Evolutionary conservation across 2,888 invertebrate genomes (phyloP), one percentile per base, ranked within the genome.

Genomic region (Salticus scenicus): DNA sequence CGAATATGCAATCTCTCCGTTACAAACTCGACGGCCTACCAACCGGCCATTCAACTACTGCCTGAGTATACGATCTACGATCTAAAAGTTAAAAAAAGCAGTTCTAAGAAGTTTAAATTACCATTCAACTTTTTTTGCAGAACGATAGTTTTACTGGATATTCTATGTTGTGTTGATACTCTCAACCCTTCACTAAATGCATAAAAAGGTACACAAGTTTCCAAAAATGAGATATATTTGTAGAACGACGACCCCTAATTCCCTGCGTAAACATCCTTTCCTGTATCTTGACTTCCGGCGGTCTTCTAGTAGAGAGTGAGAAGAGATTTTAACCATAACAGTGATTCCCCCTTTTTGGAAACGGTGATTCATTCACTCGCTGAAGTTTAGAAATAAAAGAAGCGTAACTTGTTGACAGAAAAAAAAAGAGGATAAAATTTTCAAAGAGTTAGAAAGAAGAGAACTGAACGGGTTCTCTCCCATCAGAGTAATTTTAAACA

Each of bases 281-380:
- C 24, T 17, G 57, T 1, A 7, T 57, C 7, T 24, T 24, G 24
- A 17, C 57, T 57, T 57, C 57, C 57, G 57, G 57, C 24, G 57
- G 24, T 57, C 2, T 7, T 10, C 10, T 17, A 10, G 14, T 24
- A 57, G 24, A 57, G 24, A 5, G 24, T 24, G 57, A 1, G 24
- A 24, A 57, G 24, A 57, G 57, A 57, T 57, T 24, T 57, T n/a
- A 57, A 57, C 57, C 57, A 24, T 57, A 57, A 57, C 57, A 47
- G 42, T 17, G 14, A 17, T 17, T 47, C 42, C 10, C n/a, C 47
- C 57, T 5, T 17, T 57, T 57, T 57, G 8, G 24, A 5, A 24
- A 57, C 14, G 20, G 17, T 47, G 42, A 17, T 5, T 57, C 14
- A 57, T 57, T 57, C 57, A 57, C 42, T 17, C 14, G 17, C 7